Evolutionary conservation across 2,113 vertebrate genomes (phyloP).

Genomic region (Ptychochromis oligacanthus): DNA sequence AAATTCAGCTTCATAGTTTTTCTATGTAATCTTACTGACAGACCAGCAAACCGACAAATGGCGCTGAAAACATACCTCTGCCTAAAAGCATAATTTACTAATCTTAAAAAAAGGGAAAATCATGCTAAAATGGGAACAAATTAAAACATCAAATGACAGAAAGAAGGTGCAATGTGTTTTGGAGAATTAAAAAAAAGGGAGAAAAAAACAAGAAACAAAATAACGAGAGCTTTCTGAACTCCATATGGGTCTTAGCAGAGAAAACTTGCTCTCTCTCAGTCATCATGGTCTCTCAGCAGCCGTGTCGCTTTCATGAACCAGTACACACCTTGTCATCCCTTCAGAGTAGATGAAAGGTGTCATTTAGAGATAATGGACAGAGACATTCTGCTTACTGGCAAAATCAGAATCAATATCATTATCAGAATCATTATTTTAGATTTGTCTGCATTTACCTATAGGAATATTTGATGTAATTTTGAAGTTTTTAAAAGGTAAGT

Average conservation of each 20-base stretch:
- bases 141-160: neutral
- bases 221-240: neutral
- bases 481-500: neutral
- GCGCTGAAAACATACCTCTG: neutral
- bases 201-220: neutral
- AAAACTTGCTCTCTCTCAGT: neutral
- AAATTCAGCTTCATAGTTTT: no score
- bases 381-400: neutral
- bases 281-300: neutral
- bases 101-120: neutral
- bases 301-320: conserved; percentile 15
- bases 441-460: conserved; percentile 7
- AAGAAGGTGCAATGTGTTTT: neutral
- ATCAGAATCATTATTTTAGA: neutral
- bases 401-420: conserved; percentile 6
- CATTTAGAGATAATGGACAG: conserved; percentile 6
- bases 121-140: neutral
- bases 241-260: neutral
- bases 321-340: conserved; percentile 2
- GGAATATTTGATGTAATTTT: neutral
- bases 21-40: no score
- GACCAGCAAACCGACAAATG: neutral
- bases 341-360: conserved; percentile 9
- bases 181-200: neutral
- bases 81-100: neutral